Base-by-base conservation (phyloP, 2,113 vertebrate genomes). In the Pseudorasbora parva region DNA sequence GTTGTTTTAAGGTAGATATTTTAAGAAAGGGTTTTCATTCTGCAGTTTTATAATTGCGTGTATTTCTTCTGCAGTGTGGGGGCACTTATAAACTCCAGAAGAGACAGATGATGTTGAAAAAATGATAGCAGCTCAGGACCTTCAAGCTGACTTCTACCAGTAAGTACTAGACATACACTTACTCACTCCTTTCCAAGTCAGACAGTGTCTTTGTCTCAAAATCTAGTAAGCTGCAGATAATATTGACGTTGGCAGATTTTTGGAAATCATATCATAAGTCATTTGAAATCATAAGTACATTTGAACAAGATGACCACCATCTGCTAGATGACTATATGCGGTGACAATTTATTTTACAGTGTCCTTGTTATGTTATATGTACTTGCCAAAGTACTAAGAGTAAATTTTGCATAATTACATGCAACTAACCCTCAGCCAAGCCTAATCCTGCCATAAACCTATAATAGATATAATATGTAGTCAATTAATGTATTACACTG, bases 71-170 rank as follows among this genome's bases (percentile, higher is more conserved):
- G 60, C 80, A 83, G 84, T 82, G 83, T 84, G 83, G 79, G 68
- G 79, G 84, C 81, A 71, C 78, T 95, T 96, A 93, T 93, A 92
- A 92, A 91, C 82, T 93, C 90, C 87, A 89, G 83, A 93, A 89
- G 93, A 90, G 93, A 91, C 96, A 95, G 96, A 99, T 99, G 95
- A 99, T 99, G 98, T 97, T 98, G 95, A 97, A 98, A 96, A 98
- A 98, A 99, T 99, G 98, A 98, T 99, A 98, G 97, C 97, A 95
- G 96, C 97, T 96, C 97, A 97, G 96, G 97, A 99, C 96, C 95
- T 98, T 95, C 97, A 96, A 95, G 95, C 96, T 93, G 97, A 99
- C 93, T 99, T 97, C 95, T 90, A 95, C 94, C 97, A 97, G 97
- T 98, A 96, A 98, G 97, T 96, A 60, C 23, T 62, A 72, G n/a